Evolutionary conservation across 2,797 vertebrate species (phyloP).

Genomic region (Eutrigla gurnardus): DNA sequence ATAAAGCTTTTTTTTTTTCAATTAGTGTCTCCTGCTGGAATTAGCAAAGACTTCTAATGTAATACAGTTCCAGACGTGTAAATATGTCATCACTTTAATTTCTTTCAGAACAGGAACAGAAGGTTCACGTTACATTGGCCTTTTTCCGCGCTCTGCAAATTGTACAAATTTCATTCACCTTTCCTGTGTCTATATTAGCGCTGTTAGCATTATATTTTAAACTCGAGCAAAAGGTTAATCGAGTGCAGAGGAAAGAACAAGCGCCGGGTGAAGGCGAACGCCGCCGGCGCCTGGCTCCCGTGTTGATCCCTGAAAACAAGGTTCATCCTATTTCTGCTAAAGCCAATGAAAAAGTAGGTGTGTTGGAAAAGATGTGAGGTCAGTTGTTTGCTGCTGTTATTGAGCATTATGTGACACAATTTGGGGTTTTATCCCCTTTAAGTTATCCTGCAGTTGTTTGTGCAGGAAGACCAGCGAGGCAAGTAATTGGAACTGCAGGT

Average conservation of each 20-base stretch:
- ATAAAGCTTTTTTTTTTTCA: conserved; percentile 15
- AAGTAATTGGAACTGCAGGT: conserved; percentile 49
- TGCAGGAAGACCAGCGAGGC: neutral
- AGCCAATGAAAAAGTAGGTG: neutral
- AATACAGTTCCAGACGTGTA: conserved; percentile 29
- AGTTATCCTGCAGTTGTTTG: conserved; percentile 5
- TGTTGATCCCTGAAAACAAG: conserved; percentile 36
- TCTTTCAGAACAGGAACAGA: conserved; percentile 20
- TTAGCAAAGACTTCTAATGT: conserved; percentile 12
- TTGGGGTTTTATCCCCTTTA: neutral
- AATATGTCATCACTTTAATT: conserved; percentile 38
- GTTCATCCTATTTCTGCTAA: conserved; percentile 10
- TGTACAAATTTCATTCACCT: conserved; percentile 44
- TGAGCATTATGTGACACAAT: neutral
- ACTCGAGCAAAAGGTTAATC: conserved; percentile 62
- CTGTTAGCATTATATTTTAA: conserved; percentile 40
- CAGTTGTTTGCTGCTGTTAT: neutral
- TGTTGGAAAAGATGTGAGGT: neutral
- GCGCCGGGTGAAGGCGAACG: conserved; percentile 16
- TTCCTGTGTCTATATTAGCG: conserved; percentile 35
- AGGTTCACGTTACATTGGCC: conserved; percentile 13
- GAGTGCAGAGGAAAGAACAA: conserved; percentile 27
- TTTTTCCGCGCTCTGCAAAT: conserved; percentile 36
- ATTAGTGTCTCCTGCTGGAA: conserved; percentile 19
- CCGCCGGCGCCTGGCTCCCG: neutral